Evolutionary conservation across 2,888 invertebrate species (phyloP).

Genomic region (Euphydryas editha): DNA sequence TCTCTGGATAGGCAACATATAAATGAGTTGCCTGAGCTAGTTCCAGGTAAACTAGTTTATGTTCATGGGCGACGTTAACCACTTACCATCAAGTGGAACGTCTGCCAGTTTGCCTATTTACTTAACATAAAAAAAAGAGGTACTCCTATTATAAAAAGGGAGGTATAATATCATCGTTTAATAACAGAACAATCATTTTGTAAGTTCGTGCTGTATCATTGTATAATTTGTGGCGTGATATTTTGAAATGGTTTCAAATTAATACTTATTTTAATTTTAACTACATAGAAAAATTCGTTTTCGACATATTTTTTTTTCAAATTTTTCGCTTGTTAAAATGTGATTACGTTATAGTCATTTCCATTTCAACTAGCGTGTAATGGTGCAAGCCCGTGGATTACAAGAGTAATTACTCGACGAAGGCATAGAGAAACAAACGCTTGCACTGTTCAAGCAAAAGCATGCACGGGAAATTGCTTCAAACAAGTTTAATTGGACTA

Average conservation of each 20-base stretch:
- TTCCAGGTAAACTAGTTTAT: too few species aligned
- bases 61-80: too few species aligned
- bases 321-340: neutral
- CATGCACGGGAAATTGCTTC: slow-evolving; percentile 70
- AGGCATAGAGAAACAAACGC: slow-evolving; percentile 36
- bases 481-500: slow-evolving; percentile 80
- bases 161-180: neutral
- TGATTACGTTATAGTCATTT: neutral
- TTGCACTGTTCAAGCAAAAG: slow-evolving; percentile 56
- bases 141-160: neutral
- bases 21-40: too few species aligned
- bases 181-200: too few species aligned
- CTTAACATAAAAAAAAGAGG: too few species aligned
- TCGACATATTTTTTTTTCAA: neutral
- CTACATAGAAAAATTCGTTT: neutral
- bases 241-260: too few species aligned
- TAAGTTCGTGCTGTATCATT: too few species aligned
- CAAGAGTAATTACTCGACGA: slow-evolving; percentile 26
- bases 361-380: slow-evolving; percentile 12
- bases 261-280: too few species aligned
- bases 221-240: too few species aligned
- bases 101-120: too few species aligned
- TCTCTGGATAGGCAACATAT: too few species aligned
- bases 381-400: slow-evolving; percentile 22
- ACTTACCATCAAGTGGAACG: too few species aligned